A percentile compares a stretch with the other conserved stretches of the same genome.
phyloP scores from a whole-genome alignment of 1,140 invertebrate species.

The Leptopilina boulardi region DNA sequence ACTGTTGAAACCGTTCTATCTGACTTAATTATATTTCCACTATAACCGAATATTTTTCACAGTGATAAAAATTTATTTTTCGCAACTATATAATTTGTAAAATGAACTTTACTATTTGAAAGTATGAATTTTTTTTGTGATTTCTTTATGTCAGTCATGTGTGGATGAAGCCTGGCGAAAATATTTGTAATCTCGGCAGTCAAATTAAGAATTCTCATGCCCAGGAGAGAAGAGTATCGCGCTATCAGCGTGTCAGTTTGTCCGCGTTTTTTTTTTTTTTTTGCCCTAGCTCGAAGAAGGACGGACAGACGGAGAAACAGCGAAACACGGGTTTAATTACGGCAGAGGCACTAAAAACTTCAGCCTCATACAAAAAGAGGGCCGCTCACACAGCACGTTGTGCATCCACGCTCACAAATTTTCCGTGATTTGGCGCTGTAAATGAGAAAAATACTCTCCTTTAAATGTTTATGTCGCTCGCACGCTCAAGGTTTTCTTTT shows the following conservation, averaged over 20 bases:
- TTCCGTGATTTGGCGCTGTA: slow-evolving; percentile 62
- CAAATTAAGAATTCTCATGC: slow-evolving; percentile 52
- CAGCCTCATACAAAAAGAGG: slow-evolving; percentile 60
- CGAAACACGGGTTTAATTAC: slow-evolving; percentile 71
- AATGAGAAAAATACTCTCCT: slow-evolving; percentile 62
- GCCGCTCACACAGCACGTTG: slow-evolving; percentile 45
- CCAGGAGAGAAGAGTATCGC: slow-evolving; percentile 2
- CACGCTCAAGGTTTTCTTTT: slow-evolving; percentile 48
- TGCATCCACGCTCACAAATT: slow-evolving; percentile 56
- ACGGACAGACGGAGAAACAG: slow-evolving; percentile 70
- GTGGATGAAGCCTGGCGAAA: slow-evolving; percentile 30
- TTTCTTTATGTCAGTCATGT: not conserved
- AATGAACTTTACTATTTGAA: not conserved
- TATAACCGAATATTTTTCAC: too few species aligned
- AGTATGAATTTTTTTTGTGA: not conserved
- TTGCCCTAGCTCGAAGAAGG: slow-evolving; percentile 49
- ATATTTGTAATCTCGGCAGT: slow-evolving; percentile 43
- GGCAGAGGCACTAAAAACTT: slow-evolving; percentile 68
- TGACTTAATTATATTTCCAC: too few species aligned
- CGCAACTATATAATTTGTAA: not conserved
- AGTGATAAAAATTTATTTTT: too few species aligned
- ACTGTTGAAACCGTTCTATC: too few species aligned
- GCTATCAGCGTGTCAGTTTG: slow-evolving; percentile 43
- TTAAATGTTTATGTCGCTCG: slow-evolving; percentile 67
- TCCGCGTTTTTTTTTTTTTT: slow-evolving; percentile 50